Evolutionary conservation across 2,888 invertebrate genomes (phyloP), one percentile per base, ranked within the genome.

Genomic region (Latrodectus hesperus): DNA sequence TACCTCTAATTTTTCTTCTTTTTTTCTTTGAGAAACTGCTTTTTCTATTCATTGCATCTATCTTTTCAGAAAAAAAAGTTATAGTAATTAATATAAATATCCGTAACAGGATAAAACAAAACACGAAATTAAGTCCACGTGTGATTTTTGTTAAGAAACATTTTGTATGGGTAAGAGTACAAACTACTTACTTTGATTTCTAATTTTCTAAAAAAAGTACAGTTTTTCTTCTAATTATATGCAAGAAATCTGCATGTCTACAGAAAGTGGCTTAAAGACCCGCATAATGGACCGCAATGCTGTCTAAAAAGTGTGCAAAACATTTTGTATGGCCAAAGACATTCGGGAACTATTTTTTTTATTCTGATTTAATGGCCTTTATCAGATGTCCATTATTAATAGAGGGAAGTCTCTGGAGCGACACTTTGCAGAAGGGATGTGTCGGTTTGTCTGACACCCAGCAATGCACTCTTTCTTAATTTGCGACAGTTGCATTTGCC

Each of bases 401-500:
- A 38, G 51, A n/a, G 52, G 53, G 10, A 52, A 11, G 16, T 73
- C 52, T n/a, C n/a, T 17, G n/a, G 67, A 11, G 67, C 22, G 22
- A 52, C 17, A 17, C 52, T n/a, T 52, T 9, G 52, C 52, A 16
- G 52, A 22, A 72, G 52, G 22, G 51, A 73, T 9, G 52, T 73
- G 73, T 73, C 73, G 17, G 11, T 52, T 17, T 76, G 65, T 53
- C 70, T 78, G 70, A 51, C 64, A 78, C 16, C 51, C 14, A 8
- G 11, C 53, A 38, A 22, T 22, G 68, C 55, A 68, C 78, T 55
- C 77, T 84, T 72, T 65, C 68, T 84, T 84, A 84, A 84, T 81
- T 86, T 80, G 81, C 71, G 72, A 81, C 81, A 76, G 81, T 81
- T 76, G 65, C 86, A 86, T 81, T 86, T 86, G 80, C 86, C 72